phyloP scores from a whole-genome alignment of 2,797 vertebrate species.

The Pantherophis vulpinus region DNA sequence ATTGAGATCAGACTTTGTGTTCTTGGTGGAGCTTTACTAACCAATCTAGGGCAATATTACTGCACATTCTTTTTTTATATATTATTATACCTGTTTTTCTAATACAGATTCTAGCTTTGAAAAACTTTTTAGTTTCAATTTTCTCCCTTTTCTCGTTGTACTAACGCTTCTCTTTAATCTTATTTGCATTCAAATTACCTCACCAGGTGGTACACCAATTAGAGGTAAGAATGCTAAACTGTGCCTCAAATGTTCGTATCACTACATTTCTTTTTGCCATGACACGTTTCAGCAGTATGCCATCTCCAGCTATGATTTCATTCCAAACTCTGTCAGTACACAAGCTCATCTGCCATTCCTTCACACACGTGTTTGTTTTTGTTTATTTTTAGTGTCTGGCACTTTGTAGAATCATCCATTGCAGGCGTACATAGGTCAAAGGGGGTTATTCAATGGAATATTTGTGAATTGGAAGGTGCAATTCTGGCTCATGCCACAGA shows the following conservation, averaged over 20 bases:
- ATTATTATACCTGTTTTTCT: constrained; percentile 61
- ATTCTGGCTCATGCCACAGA: background rate
- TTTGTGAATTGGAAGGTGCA: constrained; percentile 48
- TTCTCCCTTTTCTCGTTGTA: constrained; percentile 79
- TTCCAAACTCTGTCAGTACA: constrained; percentile 63
- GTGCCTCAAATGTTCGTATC: constrained; percentile 76
- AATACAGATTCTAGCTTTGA: constrained; percentile 67
- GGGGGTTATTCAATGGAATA: constrained; percentile 60
- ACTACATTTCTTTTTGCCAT: constrained; percentile 72
- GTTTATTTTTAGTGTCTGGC: constrained; percentile 63
- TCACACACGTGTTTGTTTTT: constrained; percentile 66
- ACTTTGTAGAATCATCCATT: constrained; percentile 72
- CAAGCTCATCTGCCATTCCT: constrained; percentile 67
- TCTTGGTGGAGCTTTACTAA: constrained; percentile 68
- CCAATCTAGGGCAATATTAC: constrained; percentile 62
- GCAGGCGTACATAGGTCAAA: constrained; percentile 61
- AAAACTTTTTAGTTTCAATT: constrained; percentile 74
- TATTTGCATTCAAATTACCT: constrained; percentile 99
- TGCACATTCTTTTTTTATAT: constrained; percentile 67
- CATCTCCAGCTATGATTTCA: constrained; percentile 76
- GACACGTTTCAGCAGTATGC: constrained; percentile 63
- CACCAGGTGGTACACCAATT: constrained; percentile 99
- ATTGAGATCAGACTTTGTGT: constrained; percentile 51
- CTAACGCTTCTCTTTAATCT: constrained; percentile 97
- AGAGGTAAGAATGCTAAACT: constrained; percentile 98